Evolutionary conservation across 2,113 vertebrate species (phyloP).

Genomic region (Nanger granti): DNA sequence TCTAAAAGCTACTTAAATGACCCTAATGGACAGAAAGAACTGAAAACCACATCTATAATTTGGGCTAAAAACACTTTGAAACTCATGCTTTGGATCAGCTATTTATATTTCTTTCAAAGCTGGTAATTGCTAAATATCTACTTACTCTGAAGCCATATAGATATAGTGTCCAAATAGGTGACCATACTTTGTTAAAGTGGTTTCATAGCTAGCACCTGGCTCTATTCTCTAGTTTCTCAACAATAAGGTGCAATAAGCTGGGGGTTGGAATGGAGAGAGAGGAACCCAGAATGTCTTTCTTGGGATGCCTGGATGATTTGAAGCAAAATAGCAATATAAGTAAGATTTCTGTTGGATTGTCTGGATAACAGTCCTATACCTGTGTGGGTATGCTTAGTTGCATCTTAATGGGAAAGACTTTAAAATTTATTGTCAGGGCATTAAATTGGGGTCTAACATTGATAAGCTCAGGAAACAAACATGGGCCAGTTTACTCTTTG

Average conservation of each 20-base stretch:
- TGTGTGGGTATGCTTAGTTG: background rate
- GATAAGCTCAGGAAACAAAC: background rate
- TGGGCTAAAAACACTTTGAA: background rate
- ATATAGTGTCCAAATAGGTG: background rate
- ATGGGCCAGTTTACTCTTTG: background rate
- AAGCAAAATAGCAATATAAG: background rate
- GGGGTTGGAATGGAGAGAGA: background rate
- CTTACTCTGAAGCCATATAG: background rate
- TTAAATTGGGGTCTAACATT: background rate
- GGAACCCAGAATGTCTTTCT: background rate
- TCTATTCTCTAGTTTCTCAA: background rate
- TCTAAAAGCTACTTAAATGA: background rate
- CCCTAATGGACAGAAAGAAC: background rate
- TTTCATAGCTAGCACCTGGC: background rate
- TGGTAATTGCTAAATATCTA: background rate
- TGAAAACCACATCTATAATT: background rate
- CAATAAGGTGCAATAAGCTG: background rate
- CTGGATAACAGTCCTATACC: background rate
- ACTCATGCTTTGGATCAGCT: background rate
- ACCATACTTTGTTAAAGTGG: background rate
- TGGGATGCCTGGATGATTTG: background rate
- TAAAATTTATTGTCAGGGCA: background rate
- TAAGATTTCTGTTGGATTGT: background rate
- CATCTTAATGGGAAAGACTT: background rate
- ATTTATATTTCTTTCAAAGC: constrained; percentile 16